Evolutionary conservation across 2,888 invertebrate genomes (phyloP).

Genomic region (Conchocele bisecta): DNA sequence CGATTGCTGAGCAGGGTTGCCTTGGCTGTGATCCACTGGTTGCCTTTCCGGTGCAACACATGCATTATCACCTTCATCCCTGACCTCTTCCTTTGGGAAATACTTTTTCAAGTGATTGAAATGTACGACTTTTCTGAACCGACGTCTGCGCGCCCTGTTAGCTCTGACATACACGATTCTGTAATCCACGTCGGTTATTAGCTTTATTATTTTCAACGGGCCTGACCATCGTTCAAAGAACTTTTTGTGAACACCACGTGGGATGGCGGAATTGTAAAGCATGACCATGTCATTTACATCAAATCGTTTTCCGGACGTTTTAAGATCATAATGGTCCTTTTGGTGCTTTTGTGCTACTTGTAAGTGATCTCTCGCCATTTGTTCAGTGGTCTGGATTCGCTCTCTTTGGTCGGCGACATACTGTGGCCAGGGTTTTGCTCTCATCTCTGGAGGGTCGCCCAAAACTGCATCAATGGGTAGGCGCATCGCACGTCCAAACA

Average conservation of each 20-base stretch:
- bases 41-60: too few relatives aligned
- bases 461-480: constrained; percentile 4
- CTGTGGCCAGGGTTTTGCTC: not conserved
- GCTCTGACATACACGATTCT: not conserved
- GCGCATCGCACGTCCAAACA: constrained; percentile 11
- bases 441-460: not conserved
- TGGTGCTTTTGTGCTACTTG: constrained; percentile 6
- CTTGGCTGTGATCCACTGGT: too few relatives aligned
- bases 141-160: not conserved
- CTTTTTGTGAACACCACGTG: constrained; percentile 1
- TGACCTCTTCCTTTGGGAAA: too few relatives aligned
- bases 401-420: constrained; percentile 1
- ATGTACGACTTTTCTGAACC: not conserved
- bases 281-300: not conserved
- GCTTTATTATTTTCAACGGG: constrained; percentile 1
- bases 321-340: constrained; percentile 9
- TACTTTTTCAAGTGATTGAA: constrained; percentile 7
- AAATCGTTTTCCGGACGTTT: not conserved
- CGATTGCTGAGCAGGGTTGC: too few relatives aligned
- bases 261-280: constrained; percentile 5
- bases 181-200: constrained; percentile 6
- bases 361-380: not conserved
- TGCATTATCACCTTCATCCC: too few relatives aligned
- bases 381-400: not conserved
- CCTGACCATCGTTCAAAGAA: constrained; percentile 13